A percentile compares a stretch with the other conserved stretches of the same genome.
Evolutionary conservation across 2,113 vertebrate genomes (phyloP).

Genomic region (Lepus americanus): DNA sequence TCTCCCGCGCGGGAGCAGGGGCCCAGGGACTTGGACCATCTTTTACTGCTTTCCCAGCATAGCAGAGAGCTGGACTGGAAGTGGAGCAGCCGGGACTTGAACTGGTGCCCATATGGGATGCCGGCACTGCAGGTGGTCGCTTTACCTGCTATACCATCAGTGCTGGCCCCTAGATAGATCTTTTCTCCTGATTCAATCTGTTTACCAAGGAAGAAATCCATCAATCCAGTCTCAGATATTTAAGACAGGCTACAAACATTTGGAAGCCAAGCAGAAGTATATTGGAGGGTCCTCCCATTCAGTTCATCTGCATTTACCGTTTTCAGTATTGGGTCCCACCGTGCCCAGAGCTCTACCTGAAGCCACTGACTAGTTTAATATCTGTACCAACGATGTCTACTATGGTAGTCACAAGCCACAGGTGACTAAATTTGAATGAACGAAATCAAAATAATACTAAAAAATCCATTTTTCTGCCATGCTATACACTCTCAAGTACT

Average conservation of each 20-base stretch:
- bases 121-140: too few relatives aligned
- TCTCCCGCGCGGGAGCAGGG: too few relatives aligned
- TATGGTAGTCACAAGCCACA: neutral
- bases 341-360: neutral
- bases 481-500: neutral
- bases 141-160: too few relatives aligned
- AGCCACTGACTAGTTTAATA: neutral
- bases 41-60: too few relatives aligned
- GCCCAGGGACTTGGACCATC: too few relatives aligned
- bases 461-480: conserved; percentile 29
- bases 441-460: conserved; percentile 14
- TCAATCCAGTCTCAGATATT: neutral
- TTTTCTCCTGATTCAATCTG: conserved; percentile 33
- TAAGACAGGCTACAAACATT: conserved; percentile 13
- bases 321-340: neutral
- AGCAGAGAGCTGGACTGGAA: too few relatives aligned
- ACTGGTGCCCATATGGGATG: too few relatives aligned
- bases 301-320: neutral
- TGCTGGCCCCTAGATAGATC: neutral
- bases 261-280: neutral
- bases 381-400: neutral
- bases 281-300: neutral
- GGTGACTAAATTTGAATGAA: conserved; percentile 31
- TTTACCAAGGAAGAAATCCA: neutral
- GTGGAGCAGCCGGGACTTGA: too few relatives aligned